phyloP scores from a whole-genome alignment of 2,888 invertebrate genomes.

The Autographa gamma region DNA sequence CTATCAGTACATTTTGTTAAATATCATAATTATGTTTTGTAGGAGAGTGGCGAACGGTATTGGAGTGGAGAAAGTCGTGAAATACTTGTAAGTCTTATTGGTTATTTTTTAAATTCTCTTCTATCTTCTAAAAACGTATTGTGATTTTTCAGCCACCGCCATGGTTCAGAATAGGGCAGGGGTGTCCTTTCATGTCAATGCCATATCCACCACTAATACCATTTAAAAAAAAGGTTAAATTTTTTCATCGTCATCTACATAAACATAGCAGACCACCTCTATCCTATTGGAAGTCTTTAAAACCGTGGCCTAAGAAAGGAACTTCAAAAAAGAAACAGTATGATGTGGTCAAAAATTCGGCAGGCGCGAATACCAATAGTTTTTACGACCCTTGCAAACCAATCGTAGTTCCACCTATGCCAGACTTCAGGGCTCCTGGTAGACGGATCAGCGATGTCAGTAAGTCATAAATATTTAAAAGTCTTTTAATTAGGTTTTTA shows the following conservation, averaged over 20 bases:
- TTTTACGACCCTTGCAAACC: conserved; percentile 24
- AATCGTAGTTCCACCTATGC: conserved; percentile 50
- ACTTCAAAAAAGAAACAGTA: not conserved
- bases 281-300: not conserved
- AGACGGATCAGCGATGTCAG: conserved; percentile 70
- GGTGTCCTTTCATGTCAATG: not conserved
- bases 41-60: not conserved
- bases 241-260: not conserved
- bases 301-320: not conserved
- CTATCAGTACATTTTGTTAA: not conserved
- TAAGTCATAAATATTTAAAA: conserved; percentile 50
- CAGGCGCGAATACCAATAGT: not conserved
- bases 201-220: not conserved
- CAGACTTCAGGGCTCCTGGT: conserved; percentile 65
- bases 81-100: not conserved
- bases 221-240: not conserved
- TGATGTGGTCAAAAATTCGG: not conserved
- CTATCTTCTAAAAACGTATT: not conserved
- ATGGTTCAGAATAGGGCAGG: not conserved
- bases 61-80: not conserved
- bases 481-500: no score
- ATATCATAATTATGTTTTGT: not conserved
- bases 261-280: not conserved
- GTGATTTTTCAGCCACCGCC: not conserved
- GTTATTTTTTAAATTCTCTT: not conserved